A percentile compares a stretch with the other conserved stretches of the same genome.
phyloP scores from a whole-genome alignment of 2,797 vertebrate genomes.

The Meda fulgida region DNA sequence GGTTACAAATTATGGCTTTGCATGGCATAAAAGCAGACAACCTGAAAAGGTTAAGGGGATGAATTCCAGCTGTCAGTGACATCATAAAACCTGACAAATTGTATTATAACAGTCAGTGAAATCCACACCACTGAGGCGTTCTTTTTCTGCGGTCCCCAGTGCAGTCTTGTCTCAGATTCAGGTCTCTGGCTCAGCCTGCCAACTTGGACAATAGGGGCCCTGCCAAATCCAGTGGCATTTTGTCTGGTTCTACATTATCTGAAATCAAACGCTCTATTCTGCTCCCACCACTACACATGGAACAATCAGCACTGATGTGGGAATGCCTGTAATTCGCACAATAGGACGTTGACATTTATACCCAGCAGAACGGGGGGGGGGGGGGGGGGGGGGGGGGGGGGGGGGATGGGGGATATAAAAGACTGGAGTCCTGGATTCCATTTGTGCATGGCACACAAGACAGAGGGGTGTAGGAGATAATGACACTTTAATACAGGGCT shows the following conservation, averaged over 20 bases:
- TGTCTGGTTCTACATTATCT: conserved; percentile 81
- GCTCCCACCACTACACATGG: conserved; percentile 75
- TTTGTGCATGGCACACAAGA: conserved; percentile 75
- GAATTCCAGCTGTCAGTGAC: conserved; percentile 75
- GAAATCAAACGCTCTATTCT: conserved; percentile 83
- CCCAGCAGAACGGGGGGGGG: conserved; percentile 67
- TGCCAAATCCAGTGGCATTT: conserved; percentile 74
- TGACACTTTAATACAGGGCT: conserved; percentile 79
- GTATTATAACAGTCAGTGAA: conserved; percentile 76
- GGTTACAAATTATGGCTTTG: conserved; percentile 73
- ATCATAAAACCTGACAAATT: conserved; percentile 81
- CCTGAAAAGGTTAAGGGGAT: conserved; percentile 75
- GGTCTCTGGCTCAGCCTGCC: conserved; percentile 68
- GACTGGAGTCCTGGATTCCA: conserved; percentile 73
- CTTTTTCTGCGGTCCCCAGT: conserved; percentile 65
- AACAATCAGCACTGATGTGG: conserved; percentile 80
- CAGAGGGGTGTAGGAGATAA: conserved; percentile 74
- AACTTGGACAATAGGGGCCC: conserved; percentile 72
- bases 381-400: too few relatives aligned
- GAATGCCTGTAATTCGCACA: conserved; percentile 79
- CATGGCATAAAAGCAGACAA: conserved; percentile 69
- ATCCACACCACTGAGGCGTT: conserved; percentile 72
- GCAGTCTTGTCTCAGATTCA: conserved; percentile 73
- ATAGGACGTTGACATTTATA: conserved; percentile 83
- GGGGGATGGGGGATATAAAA: conserved; percentile 57